Base-by-base conservation (phyloP, 1,140 invertebrate species). In the Rhynchophorus ferrugineus region DNA sequence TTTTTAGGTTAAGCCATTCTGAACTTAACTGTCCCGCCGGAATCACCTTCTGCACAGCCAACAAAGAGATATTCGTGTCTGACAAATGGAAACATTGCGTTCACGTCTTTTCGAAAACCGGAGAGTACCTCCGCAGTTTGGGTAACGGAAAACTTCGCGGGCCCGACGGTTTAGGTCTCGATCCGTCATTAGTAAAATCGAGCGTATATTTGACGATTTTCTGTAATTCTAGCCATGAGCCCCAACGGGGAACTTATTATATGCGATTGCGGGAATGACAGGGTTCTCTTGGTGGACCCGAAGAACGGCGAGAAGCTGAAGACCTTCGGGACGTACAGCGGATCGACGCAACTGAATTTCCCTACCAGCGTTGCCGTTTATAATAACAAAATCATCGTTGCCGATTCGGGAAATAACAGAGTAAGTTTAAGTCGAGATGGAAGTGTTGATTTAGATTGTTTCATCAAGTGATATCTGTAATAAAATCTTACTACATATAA, bases 21-120 rank as follows among this genome's bases (percentile, higher is more conserved):
- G 74, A 73, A 46, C 83, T 73, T 79, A 68, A 84, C 56, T 84
- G 79, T 52, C 78, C 83, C 7, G 77, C 81, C 1, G 80, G 81
- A 19, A 73, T 87, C 16, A 78, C 81, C 3, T 84, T 83, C 53
- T 78, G 78, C 56, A 72, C 73, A 42, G 69, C 70, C 20, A 66
- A 74, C 1, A 75, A 79, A 22, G 76, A 82, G 61, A 75, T 86
- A 36, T 81, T 79, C 58, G 74, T 86, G 65, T 45, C 66, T 74
- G 82, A 84, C 62, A 83, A 84, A 65, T 85, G 83, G 77, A 83
- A 83, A 57, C 83, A 88, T 62, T 80, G 83, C 58, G 72, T 89
- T n/a, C 82, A 85, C 62, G 79, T 88, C 0, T 85, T 86, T 59
- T 77, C 82, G 54, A 75, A 73, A 57, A 71, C 78, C 9, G 78